These are phyloP conservation scores for Serrognathus titanus DNA, from an alignment of 2,888 invertebrate genomes.

Conservation along the genomic window DNA sequence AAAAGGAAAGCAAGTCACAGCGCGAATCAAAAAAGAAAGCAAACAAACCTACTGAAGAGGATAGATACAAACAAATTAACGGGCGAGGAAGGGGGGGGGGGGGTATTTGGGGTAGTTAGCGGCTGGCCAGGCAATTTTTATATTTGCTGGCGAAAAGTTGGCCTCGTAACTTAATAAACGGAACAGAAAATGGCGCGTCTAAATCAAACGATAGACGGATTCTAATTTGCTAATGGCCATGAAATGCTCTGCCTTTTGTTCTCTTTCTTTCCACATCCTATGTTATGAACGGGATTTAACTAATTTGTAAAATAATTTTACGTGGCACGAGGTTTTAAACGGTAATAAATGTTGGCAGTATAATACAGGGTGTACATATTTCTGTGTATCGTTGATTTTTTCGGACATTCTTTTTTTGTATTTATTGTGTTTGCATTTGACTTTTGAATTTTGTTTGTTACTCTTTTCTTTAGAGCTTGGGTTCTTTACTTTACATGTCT, in stretches of 20 bases:
- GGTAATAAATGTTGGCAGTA: too few relatives aligned
- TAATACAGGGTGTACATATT: too few relatives aligned
- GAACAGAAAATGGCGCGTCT: neutral
- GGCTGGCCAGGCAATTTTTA: neutral
- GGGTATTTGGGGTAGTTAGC: neutral
- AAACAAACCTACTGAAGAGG: neutral
- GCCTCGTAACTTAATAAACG: neutral
- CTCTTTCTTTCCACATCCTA: neutral
- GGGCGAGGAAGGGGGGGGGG: too few relatives aligned
- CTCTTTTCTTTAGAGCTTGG: too few relatives aligned
- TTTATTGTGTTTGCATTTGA: too few relatives aligned
- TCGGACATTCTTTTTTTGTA: too few relatives aligned
- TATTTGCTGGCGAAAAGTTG: neutral
- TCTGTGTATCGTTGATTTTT: too few relatives aligned
- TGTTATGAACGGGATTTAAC: too few relatives aligned
- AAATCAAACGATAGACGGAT: slow-evolving; percentile 3
- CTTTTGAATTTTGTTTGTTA: too few relatives aligned
- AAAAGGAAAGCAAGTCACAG: neutral
- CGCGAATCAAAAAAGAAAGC: neutral
- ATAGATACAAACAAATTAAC: neutral
- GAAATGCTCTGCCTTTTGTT: neutral
- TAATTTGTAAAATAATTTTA: too few relatives aligned
- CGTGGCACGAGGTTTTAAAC: too few relatives aligned
- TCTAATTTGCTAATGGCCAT: slow-evolving; percentile 16
- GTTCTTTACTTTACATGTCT: too few relatives aligned